These are phyloP conservation scores for Thalassaphorura encarpata DNA, from an alignment of 1,140 invertebrate species.

Conservation along the genomic window DNA sequence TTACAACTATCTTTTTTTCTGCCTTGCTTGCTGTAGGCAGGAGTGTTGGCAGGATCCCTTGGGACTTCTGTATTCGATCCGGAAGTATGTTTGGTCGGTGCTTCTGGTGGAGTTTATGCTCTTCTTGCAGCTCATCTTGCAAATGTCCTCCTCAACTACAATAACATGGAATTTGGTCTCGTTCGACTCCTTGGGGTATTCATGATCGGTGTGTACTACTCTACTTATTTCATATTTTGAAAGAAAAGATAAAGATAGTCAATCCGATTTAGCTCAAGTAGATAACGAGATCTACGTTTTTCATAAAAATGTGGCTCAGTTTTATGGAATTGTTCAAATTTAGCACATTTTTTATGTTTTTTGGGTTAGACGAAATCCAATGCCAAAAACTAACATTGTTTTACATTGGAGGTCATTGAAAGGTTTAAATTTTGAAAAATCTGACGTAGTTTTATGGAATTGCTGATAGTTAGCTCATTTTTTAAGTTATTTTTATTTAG, in stretches of 20 bases:
- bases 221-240: background rate
- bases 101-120: constrained; percentile 81
- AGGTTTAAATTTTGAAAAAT: too few relatives aligned
- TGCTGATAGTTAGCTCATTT: too few relatives aligned
- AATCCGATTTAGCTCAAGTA: background rate
- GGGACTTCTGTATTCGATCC: constrained; percentile 85
- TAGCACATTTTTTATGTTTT: too few relatives aligned
- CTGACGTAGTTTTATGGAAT: too few relatives aligned
- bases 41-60: constrained; percentile 67
- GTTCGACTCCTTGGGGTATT: constrained; percentile 79
- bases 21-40: too few relatives aligned
- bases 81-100: constrained; percentile 83
- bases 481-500: too few relatives aligned
- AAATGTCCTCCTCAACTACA: constrained; percentile 89
- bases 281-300: too few relatives aligned
- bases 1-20: too few relatives aligned
- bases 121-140: constrained; percentile 86
- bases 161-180: constrained; percentile 91
- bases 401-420: too few relatives aligned
- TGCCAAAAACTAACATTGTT: too few relatives aligned
- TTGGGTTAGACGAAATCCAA: too few relatives aligned
- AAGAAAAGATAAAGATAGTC: background rate
- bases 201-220: constrained; percentile 63
- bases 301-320: too few relatives aligned
- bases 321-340: background rate